Evolutionary conservation across 1,140 invertebrate species (phyloP), one percentile per base, ranked within the genome.

Genomic region (Laupala kohalensis): DNA sequence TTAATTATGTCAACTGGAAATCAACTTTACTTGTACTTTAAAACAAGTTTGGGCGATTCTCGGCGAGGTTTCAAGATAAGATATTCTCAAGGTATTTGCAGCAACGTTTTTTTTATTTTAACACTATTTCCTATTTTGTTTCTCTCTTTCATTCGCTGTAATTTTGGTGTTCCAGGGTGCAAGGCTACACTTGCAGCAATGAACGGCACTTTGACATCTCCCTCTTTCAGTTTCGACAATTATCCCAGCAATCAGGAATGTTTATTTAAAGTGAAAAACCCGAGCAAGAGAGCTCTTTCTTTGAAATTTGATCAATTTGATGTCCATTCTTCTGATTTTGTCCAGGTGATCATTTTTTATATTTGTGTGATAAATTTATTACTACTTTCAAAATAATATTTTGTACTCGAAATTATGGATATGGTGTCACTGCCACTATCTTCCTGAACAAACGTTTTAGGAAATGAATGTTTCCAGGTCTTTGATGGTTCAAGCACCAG

Each of bases 161-260:
- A 4, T 67, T 30, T 53, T 53, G 1, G 4, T 30, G 4, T 66
- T 74, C 23, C 65, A 81, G 81, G 91, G n/a, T 94, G 92, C 78
- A 87, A 85, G 80, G 91, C 91, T 1, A 92, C 91, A 3, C 88
- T 95, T 37, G 86, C 89, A 25, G 88, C 91, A 2, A 82, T 84
- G 5, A 93, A 94, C 79, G 93, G 93, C 26, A 94, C 92, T 2
- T 84, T 97, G 3, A 88, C 89, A 6, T 96, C 94, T 4, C 95
- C 95, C 3, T 94, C 94, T 5, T 96, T 88, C 75, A 90, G 90
- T 5, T 80, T 96, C 12, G 85, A 86, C 29, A 87, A 90, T 72
- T 97, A 97, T 79, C 94, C 95, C 0, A 92, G 90, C 76, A 97
- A 96, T 79, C 93, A 96, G 78, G 93, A 95, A 78, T 96, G 94